Percentiles rank a stretch among this genome's conserved stretches.
phyloP scores from a whole-genome alignment of 2,888 invertebrate species.

The Itoplectis maculator region DNA sequence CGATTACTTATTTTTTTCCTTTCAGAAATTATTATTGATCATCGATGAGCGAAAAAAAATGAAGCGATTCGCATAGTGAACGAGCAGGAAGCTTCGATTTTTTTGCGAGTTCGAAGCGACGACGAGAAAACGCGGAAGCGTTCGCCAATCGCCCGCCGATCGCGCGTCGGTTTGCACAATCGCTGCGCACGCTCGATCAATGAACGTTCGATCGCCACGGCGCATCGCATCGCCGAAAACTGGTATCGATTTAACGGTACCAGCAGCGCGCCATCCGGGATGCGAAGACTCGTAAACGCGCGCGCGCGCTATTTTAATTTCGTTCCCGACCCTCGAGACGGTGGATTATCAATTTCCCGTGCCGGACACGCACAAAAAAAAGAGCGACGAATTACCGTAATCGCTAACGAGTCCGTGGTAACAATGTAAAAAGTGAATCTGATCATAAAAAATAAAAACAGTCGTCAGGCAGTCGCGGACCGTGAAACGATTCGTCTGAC shows the following conservation, averaged over 20 bases:
- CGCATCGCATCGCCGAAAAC: slow-evolving; percentile 63
- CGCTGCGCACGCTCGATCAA: slow-evolving; percentile 55
- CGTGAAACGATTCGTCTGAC: too few relatives aligned
- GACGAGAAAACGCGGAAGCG: slow-evolving; percentile 50
- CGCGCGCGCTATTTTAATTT: slow-evolving; percentile 9
- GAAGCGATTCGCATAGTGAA: too few relatives aligned
- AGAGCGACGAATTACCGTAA: background rate
- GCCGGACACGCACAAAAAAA: background rate
- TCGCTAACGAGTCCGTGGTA: too few relatives aligned
- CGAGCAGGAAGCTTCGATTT: background rate
- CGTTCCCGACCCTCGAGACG: background rate
- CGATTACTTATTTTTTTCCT: too few relatives aligned
- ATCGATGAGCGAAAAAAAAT: too few relatives aligned
- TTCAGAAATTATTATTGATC: too few relatives aligned
- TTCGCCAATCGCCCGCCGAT: too few relatives aligned
- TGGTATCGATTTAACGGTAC: slow-evolving; percentile 66
- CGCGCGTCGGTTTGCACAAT: slow-evolving; percentile 17
- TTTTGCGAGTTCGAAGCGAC: background rate
- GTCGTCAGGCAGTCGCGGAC: background rate
- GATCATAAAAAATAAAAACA: background rate
- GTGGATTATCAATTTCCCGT: slow-evolving; percentile 40
- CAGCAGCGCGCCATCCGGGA: slow-evolving; percentile 60
- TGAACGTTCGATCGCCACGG: slow-evolving; percentile 57
- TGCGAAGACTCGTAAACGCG: slow-evolving; percentile 51
- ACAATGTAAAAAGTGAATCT: background rate